Evolutionary conservation across 2,797 vertebrate species (phyloP).

Genomic region (Acanthurus lineatus): DNA sequence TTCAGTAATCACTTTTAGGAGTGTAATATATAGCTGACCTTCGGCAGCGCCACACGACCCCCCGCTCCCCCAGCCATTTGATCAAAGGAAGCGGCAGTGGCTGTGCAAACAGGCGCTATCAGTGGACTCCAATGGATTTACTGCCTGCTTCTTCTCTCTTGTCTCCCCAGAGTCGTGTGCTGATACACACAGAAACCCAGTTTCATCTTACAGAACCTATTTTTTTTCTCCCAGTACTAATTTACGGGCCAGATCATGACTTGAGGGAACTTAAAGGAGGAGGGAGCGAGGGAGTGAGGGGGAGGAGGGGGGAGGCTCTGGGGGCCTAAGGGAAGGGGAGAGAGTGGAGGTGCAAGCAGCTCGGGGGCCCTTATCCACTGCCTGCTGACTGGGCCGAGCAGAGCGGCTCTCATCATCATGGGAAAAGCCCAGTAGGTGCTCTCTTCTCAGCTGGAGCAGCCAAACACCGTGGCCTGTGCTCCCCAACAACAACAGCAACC

Average conservation of each 20-base stretch:
- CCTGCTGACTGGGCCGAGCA: conserved; percentile 69
- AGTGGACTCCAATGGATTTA: conserved; percentile 89
- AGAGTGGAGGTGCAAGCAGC: conserved; percentile 61
- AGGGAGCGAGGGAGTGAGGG: conserved; percentile 33
- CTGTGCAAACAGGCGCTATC: conserved; percentile 89
- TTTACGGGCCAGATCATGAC: conserved; percentile 84
- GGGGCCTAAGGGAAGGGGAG: conserved; percentile 69
- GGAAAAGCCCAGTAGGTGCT: conserved; percentile 79
- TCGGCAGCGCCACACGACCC: conserved; percentile 90
- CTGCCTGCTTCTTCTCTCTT: conserved; percentile 89
- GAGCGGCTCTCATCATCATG: conserved; percentile 75
- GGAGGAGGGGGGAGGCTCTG: conserved; percentile 26
- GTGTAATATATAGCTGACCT: conserved; percentile 92
- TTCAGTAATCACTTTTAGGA: conserved; percentile 92
- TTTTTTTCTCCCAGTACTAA: conserved; percentile 80
- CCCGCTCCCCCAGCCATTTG: conserved; percentile 86
- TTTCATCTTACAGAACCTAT: conserved; percentile 86
- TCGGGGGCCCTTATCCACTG: conserved; percentile 67
- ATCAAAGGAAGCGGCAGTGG: conserved; percentile 89
- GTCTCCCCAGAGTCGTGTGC: conserved; percentile 85
- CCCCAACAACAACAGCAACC: conserved; percentile 72
- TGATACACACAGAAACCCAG: conserved; percentile 84
- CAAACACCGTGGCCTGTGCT: conserved; percentile 74
- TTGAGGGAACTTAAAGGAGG: conserved; percentile 73
- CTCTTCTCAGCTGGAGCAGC: conserved; percentile 78